These are phyloP conservation scores for Numenius arquata DNA, from an alignment of 2,113 vertebrate genomes.

Conservation along the genomic window DNA sequence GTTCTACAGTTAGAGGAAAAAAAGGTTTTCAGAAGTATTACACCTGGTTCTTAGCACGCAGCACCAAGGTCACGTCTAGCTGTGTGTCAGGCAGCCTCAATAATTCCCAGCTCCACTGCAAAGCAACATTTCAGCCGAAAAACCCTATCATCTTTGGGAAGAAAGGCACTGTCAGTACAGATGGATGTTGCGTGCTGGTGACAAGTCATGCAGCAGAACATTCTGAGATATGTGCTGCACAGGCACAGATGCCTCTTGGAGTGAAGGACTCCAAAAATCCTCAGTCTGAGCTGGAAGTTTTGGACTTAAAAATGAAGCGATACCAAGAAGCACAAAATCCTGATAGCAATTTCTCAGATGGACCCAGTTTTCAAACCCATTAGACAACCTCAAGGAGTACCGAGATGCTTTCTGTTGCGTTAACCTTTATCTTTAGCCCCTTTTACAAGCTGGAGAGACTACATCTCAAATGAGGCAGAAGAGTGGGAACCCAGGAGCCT, in stretches of 20 bases:
- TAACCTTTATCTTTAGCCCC: neutral
- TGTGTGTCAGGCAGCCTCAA: slow-evolving; percentile 45
- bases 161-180: slow-evolving; percentile 11
- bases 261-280: neutral
- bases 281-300: neutral
- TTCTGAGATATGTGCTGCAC: neutral
- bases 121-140: neutral
- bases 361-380: neutral
- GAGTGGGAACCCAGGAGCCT: neutral
- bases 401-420: neutral
- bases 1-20: neutral
- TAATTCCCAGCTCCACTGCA: slow-evolving; percentile 27
- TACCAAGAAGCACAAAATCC: neutral
- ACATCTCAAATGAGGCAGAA: neutral
- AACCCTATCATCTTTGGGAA: neutral
- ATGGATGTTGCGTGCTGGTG: neutral
- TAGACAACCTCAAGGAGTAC: neutral
- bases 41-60: neutral
- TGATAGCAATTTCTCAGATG: neutral
- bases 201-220: neutral
- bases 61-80: neutral
- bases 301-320: neutral
- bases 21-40: slow-evolving; percentile 12
- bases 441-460: neutral
- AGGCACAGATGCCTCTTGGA: neutral